Base-by-base conservation (phyloP, 2,113 vertebrate species). In the Meriones unguiculatus region DNA sequence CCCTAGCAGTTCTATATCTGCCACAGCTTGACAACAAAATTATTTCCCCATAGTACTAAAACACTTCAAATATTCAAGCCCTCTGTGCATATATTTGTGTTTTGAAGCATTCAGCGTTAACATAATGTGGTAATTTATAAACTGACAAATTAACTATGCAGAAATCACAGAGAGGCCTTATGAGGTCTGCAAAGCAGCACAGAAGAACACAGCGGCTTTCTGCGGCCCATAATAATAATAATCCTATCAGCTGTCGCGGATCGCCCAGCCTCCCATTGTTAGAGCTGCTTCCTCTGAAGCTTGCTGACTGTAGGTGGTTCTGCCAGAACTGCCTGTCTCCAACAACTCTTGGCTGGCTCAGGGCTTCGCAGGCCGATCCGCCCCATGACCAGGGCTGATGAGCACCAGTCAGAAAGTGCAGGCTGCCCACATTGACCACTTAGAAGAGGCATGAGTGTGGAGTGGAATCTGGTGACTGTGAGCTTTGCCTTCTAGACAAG, bases 1-100 rank as follows among this genome's bases (percentile, higher is more conserved):
- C 98, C 98, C 98, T 98, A 99, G 98, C 98, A 98, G 98, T 98
- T 98, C 98, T 99, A 96, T 99, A 98, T 98, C 98, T 99, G 98
- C 98, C 98, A 98, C 98, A 99, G 98, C 98, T 99, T 99, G 98
- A 99, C 98, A 99, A 98, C 98, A 98, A 98, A 98, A 99, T 98
- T 98, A 99, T 99, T 99, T 99, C 99, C 98, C 98, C 98, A 90
- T 98, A 99, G 98, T 98, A 98, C 98, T 98, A 98, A 98, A 98
- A 97, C 97, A 98, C 97, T 98, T 98, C 97, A 98, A 98, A 98
- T 98, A 99, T 98, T 98, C 98, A 98, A 98, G 97, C 96, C 98
- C 98, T 98, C 98, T 98, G 98, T 98, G 98, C 98, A 98, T 98
- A 98, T 98, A 98, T 98, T 98, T 99, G 98, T 98, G 98, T 98